A percentile compares a stretch with the other conserved stretches of the same genome.
These are phyloP conservation scores for Synergus japonicus DNA, from an alignment of 2,888 invertebrate genomes.

Conservation along the genomic window DNA sequence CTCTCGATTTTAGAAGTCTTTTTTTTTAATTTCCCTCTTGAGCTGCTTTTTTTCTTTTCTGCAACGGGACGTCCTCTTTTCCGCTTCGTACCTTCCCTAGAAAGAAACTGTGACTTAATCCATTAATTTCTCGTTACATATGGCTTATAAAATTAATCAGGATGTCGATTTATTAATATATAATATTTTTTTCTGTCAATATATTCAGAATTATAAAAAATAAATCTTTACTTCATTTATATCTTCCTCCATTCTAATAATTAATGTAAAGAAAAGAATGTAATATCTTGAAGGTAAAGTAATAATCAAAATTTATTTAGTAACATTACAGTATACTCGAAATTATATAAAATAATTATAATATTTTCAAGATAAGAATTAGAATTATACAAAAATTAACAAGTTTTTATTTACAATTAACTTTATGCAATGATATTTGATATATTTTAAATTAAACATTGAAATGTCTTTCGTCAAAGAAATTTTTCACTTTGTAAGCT, in stretches of 20 bases:
- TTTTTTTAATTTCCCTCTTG: neutral
- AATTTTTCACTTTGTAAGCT: neutral
- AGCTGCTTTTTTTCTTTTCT: constrained; percentile 24
- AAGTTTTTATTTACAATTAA: neutral
- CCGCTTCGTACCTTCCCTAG: constrained; percentile 27
- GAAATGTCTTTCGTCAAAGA: neutral
- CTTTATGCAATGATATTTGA: neutral
- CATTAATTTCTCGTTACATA: neutral
- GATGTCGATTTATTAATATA: neutral
- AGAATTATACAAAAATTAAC: neutral
- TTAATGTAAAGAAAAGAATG: neutral
- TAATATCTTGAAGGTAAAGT: neutral
- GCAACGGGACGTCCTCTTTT: neutral
- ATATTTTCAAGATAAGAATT: neutral
- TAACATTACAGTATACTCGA: neutral
- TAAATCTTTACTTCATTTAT: constrained; percentile 4
- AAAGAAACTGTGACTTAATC: constrained; percentile 30
- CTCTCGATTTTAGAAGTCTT: neutral
- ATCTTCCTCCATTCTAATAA: neutral
- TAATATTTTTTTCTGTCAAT: neutral
- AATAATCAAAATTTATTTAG: neutral
- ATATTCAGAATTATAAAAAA: neutral
- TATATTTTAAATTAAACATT: no score
- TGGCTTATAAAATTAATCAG: neutral
- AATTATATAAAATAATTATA: neutral